These are phyloP conservation scores for Eutolmus rufibarbis DNA, from an alignment of 2,888 invertebrate species.

Conservation along the genomic window DNA sequence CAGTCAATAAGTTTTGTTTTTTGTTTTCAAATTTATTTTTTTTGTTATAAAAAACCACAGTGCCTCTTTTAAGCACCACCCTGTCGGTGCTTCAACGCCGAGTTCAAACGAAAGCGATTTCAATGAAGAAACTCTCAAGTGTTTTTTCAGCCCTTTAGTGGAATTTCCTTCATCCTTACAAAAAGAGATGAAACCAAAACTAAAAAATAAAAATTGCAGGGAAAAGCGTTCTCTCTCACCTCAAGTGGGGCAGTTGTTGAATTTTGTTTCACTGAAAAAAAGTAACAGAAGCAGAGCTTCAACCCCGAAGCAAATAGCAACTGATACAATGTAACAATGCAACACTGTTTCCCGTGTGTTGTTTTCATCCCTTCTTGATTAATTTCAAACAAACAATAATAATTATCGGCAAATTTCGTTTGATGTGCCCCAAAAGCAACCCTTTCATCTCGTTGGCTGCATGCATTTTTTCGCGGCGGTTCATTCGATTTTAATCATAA, in stretches of 20 bases:
- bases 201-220: background rate
- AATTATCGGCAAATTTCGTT: slow-evolving; percentile 38
- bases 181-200: background rate
- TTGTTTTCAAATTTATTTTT: background rate
- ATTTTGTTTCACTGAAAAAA: background rate
- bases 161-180: background rate
- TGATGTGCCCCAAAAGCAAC: slow-evolving; percentile 15
- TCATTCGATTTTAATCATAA: slow-evolving; percentile 33
- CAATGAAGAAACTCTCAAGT: slow-evolving; percentile 25
- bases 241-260: slow-evolving; percentile 39
- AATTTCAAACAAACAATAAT: slow-evolving; percentile 23
- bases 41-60: background rate
- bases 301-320: background rate
- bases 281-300: background rate
- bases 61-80: background rate
- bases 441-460: background rate
- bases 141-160: background rate
- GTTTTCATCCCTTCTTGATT: slow-evolving; percentile 24
- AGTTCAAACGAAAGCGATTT: slow-evolving; percentile 38
- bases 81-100: background rate
- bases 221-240: slow-evolving; percentile 19
- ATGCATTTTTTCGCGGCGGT: background rate
- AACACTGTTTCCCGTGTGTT: background rate
- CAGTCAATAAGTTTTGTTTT: background rate
- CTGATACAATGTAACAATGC: slow-evolving; percentile 32